Conservation (phyloP, 2,797 vertebrate genomes). For the Diceros bicornis region DNA sequence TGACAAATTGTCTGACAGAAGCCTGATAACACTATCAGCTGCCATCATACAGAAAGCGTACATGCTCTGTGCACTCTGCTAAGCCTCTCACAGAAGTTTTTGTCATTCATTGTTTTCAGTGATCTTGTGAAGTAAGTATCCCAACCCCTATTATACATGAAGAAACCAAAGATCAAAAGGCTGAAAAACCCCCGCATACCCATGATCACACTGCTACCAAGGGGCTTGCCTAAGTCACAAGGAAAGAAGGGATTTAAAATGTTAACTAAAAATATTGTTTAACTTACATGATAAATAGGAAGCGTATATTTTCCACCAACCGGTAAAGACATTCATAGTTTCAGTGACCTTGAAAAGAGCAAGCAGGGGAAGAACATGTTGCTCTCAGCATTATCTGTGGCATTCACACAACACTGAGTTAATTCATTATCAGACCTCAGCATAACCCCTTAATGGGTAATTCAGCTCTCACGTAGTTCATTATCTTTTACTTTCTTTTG, state of each 20-base stretch:
- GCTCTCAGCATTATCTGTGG: conserved; percentile 51
- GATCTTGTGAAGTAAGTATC: not conserved
- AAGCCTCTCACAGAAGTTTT: not conserved
- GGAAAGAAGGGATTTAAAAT: conserved; percentile 22
- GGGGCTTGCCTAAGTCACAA: not conserved
- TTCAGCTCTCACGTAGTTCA: conserved; percentile 77
- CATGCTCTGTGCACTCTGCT: not conserved
- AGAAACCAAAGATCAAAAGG: conserved; percentile 37
- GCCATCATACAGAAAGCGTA: not conserved
- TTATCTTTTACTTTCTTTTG: conserved; percentile 81
- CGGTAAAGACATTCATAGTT: conserved; percentile 69
- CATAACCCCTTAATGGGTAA: conserved; percentile 76
- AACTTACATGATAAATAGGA: conserved; percentile 46
- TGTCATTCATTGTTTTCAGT: not conserved
- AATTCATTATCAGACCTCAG: conserved; percentile 79
- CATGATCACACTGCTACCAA: not conserved
- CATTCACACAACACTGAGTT: conserved; percentile 63
- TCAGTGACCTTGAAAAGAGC: conserved; percentile 76
- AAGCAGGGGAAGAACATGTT: conserved; percentile 47
- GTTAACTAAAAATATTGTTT: conserved; percentile 44
- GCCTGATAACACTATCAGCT: not conserved
- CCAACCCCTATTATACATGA: not conserved
- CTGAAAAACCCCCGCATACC: not conserved
- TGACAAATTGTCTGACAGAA: not conserved
- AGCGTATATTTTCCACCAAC: conserved; percentile 44